Conservation (phyloP, 2,888 invertebrate species). For the Tryphoninae sp. region DNA sequence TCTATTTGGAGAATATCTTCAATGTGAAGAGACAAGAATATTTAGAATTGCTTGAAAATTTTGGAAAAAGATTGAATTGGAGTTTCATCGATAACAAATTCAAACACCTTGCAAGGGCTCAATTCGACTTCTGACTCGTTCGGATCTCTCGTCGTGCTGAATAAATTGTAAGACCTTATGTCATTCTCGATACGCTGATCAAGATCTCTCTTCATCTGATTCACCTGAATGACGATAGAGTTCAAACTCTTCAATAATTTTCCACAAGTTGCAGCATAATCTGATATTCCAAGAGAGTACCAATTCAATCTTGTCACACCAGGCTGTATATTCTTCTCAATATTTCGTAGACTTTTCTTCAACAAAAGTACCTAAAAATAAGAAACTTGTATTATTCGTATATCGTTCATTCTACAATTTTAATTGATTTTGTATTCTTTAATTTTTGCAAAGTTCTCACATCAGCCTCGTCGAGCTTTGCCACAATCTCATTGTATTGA, state of each 20-base stretch:
- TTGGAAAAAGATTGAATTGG: not conserved
- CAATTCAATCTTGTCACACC: slow-evolving; percentile 92
- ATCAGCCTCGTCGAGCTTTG: slow-evolving; percentile 88
- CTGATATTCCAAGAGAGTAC: slow-evolving; percentile 91
- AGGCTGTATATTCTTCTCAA: slow-evolving; percentile 90
- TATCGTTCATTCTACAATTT: not conserved
- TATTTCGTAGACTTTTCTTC: slow-evolving; percentile 86
- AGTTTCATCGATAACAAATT: slow-evolving; percentile 9
- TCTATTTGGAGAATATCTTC: not conserved
- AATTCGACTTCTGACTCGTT: slow-evolving; percentile 56
- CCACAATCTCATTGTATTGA: slow-evolving; percentile 86
- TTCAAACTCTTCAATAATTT: slow-evolving; percentile 84
- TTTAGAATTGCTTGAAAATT: not conserved
- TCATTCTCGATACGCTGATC: slow-evolving; percentile 71
- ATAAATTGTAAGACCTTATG: slow-evolving; percentile 74
- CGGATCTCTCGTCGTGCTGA: slow-evolving; percentile 58
- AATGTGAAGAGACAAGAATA: not conserved
- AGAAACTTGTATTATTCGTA: not conserved
- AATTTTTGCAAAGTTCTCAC: slow-evolving; percentile 76
- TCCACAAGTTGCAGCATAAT: slow-evolving; percentile 86
- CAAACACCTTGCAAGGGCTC: slow-evolving; percentile 70
- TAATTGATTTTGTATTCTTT: slow-evolving; percentile 7
- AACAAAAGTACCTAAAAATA: slow-evolving; percentile 85
- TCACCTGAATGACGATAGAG: slow-evolving; percentile 87
- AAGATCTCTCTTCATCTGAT: slow-evolving; percentile 81